Base-by-base conservation (phyloP, 2,797 vertebrate genomes). In the Cyprinodon diabolis region DNA sequence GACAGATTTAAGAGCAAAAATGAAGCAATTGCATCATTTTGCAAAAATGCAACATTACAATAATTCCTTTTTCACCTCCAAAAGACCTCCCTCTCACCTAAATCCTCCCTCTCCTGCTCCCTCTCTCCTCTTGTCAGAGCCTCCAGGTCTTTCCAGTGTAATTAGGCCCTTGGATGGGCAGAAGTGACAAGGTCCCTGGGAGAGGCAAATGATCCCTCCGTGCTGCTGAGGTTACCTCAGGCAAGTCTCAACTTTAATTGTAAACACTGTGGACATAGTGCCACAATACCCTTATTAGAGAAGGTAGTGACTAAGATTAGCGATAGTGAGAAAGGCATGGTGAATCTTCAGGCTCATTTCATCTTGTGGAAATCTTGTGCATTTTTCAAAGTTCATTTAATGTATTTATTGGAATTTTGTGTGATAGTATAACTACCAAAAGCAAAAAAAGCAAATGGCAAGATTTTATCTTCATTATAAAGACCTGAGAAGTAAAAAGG, bases 81-180 rank as follows among this genome's bases (percentile, higher is more conserved):
- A 52, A 12, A 48, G 62, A 79, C 49, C 66, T 75, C 60, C 68
- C 54, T 62, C 77, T 69, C 69, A n/a, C 71, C 21, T 47, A 58
- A 37, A 13, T 51, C 68, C 54, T 71, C 57, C 62, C 65, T 84
- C 25, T 72, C 52, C 7, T 1, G 0, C 56, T 65, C 70, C 19
- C 74, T 58, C 76, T 56, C 82, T 68, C 74, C 30, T 30, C 51
- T 70, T 76, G 15, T 69, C 48, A 74, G 49, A 79, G 72, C 85
- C 86, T 83, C 81, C 70, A 82, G 83, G 83, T 77, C 74, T 83
- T 84, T 85, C 79, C 84, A 83, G 78, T 89, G 85, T 90, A 87
- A 93, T 92, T 89, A 90, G 84, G 80, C 71, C 66, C 78, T 75
- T 49, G 80, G 81, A 89, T 79, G 80, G 80, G 79, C 66, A 77